phyloP scores from a whole-genome alignment of 2,113 vertebrate species.

The Xerus inauris region DNA sequence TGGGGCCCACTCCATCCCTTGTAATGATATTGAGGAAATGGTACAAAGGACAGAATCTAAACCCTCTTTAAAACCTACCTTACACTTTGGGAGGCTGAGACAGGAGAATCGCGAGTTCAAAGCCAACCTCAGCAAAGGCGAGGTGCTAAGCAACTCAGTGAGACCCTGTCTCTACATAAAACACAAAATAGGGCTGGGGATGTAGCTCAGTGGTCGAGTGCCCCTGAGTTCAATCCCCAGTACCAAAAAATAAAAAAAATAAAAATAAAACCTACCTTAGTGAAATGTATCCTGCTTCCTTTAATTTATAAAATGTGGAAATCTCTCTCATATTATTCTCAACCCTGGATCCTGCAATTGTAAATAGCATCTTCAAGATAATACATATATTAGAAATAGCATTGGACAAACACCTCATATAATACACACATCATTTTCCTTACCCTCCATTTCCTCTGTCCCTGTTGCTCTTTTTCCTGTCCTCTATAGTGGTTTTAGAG shows the following conservation, averaged over 20 bases:
- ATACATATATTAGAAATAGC: neutral
- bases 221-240: no score
- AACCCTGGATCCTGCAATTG: neutral
- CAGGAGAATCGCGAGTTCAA: no score
- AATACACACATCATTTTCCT: neutral
- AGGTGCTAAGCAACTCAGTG: no score
- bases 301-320: neutral
- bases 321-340: neutral
- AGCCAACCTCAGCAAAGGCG: no score
- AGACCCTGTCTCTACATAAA: no score
- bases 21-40: neutral
- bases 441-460: neutral
- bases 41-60: neutral
- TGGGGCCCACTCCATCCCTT: neutral
- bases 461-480: neutral
- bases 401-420: neutral
- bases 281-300: slow-evolving; percentile 20
- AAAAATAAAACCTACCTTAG: neutral
- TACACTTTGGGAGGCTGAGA: no score
- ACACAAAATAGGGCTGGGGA: no score
- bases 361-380: slow-evolving; percentile 2
- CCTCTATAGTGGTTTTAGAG: neutral
- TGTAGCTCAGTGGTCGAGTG: no score
- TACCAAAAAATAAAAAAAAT: no score
- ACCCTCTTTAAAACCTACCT: slow-evolving; percentile 10